These are phyloP conservation scores for Drosophila obscura DNA, from an alignment of 1,140 invertebrate species.

Conservation along the genomic window DNA sequence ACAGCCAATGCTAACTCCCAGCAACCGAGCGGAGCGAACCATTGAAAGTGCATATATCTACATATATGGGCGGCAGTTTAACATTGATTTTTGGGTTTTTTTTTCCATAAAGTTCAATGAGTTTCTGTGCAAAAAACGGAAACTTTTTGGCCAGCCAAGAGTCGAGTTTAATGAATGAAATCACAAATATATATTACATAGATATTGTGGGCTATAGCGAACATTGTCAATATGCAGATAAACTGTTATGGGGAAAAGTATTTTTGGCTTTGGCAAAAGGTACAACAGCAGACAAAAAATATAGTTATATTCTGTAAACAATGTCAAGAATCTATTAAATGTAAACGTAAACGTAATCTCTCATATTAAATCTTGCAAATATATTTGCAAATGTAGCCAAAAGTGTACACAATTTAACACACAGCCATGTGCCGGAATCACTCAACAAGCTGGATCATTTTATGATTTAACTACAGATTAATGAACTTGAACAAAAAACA, in stretches of 20 bases:
- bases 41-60: slow-evolving; percentile 57
- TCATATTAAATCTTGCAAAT: too few species aligned
- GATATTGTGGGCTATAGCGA: neutral
- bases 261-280: neutral
- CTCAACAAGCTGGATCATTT: slow-evolving; percentile 17
- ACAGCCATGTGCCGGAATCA: neutral
- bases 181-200: slow-evolving; percentile 9
- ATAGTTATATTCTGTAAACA: too few species aligned
- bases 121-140: slow-evolving; percentile 48
- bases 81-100: slow-evolving; percentile 61
- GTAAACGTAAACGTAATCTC: too few species aligned
- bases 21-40: neutral
- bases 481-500: slow-evolving; percentile 22
- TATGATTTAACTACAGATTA: slow-evolving; percentile 41
- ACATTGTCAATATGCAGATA: neutral
- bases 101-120: slow-evolving; percentile 68
- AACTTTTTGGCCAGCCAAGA: slow-evolving; percentile 41
- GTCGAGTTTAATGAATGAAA: slow-evolving; percentile 24
- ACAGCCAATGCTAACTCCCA: slow-evolving; percentile 38
- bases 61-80: slow-evolving; percentile 49
- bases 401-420: slow-evolving; percentile 21
- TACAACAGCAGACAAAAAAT: too few species aligned
- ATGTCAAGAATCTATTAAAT: too few species aligned
- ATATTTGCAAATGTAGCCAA: slow-evolving; percentile 13
- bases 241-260: slow-evolving; percentile 13